Evolutionary conservation across 2,797 vertebrate species (phyloP), one percentile per base, ranked within the genome.

Genomic region (Malurus splendens): DNA sequence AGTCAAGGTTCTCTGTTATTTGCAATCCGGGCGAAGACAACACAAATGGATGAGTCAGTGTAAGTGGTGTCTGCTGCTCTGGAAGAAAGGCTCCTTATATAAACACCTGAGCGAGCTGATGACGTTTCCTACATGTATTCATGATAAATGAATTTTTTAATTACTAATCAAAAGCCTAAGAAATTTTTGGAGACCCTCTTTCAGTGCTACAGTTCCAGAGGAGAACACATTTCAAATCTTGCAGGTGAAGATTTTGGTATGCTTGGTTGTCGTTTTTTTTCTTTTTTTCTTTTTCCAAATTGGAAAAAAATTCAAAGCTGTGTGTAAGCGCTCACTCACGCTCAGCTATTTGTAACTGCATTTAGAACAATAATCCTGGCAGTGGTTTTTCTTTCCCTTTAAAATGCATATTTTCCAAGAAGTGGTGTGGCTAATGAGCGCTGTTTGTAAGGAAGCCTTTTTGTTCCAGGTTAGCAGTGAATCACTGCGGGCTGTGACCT

Each of bases 401-500:
- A 76, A 86, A 94, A 91, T 78, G 50, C 55, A 7, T 94, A 86
- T 91, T 95, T 95, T 92, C 93, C 91, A 90, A 78, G 78, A 44
- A 81, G 82, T 51, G 33, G 51, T 15, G 64, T 42, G 79, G 66
- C 62, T 92, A 75, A 91, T 77, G 57, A 81, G 78, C 64, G 52
- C 56, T 87, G 52, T 71, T 89, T 78, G 42, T 51, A 65, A 81
- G 18, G 66, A 82, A 79, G 60, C 20, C 38, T 3, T 59, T 66
- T 80, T 86, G 89, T 90, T 72, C 89, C 92, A 84, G 30, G 55
- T 92, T 83, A 74, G 52, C 24, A 27, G 36, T 93, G 92, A 95
- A 94, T 94, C 94, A 95, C 87, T 95, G n/a, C 52, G 44, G 73
- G 70, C 93, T 94, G 55, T 91, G 93, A 90, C 94, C 94, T 95